Conservation (phyloP, 2,113 vertebrate species). For the Cynoglossus semilaevis region DNA sequence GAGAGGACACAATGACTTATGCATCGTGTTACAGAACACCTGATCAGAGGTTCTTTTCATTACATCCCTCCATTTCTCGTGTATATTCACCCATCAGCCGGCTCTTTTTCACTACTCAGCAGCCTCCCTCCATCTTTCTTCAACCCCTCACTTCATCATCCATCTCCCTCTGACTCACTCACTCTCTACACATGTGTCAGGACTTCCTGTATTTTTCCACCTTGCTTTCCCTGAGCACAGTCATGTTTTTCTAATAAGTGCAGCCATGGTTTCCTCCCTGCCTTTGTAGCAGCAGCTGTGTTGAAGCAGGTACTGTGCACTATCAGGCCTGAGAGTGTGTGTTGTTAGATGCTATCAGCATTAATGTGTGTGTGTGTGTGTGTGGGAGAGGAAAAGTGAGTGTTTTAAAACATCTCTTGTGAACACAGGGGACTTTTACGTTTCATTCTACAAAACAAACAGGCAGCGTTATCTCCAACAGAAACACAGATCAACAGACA, state of each 20-base stretch:
- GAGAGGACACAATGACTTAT: constrained; percentile 67
- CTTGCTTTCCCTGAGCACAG: constrained; percentile 59
- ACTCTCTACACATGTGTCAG: constrained; percentile 65
- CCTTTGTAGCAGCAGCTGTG: constrained; percentile 74
- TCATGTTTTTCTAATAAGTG: constrained; percentile 66
- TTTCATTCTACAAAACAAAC: constrained; percentile 44
- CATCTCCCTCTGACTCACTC: constrained; percentile 23
- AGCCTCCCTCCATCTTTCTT: not conserved
- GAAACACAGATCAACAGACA: constrained; percentile 49
- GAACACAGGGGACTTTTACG: constrained; percentile 50
- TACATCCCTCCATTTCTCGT: not conserved
- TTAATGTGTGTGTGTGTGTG: constrained; percentile 9
- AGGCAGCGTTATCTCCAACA: constrained; percentile 52
- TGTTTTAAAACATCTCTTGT: constrained; percentile 35
- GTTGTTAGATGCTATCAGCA: constrained; percentile 68
- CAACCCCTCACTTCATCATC: constrained; percentile 6
- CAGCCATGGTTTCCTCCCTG: constrained; percentile 61
- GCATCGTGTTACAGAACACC: constrained; percentile 47
- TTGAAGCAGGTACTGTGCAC: constrained; percentile 65
- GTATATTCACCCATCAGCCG: not conserved
- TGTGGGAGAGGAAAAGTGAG: constrained; percentile 24
- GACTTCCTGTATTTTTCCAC: constrained; percentile 81
- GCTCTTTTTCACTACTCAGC: not conserved
- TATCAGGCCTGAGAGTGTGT: constrained; percentile 60
- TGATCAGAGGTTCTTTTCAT: constrained; percentile 17